Percentiles rank a stretch among this genome's conserved stretches.
These are phyloP conservation scores for Clitarchus hookeri DNA, from an alignment of 2,888 invertebrate species.

Conservation along the genomic window DNA sequence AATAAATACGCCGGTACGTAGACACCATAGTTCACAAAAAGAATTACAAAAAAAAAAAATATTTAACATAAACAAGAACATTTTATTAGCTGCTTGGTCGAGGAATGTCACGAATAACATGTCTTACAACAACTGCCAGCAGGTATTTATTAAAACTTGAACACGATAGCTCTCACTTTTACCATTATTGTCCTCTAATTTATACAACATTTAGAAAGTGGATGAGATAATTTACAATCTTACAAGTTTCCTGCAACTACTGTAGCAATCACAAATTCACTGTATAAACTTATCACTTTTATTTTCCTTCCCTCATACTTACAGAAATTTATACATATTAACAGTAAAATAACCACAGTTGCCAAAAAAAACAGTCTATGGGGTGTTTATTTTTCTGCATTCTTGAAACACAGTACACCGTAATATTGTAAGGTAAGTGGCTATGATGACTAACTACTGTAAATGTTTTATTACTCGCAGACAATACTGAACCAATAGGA, in stretches of 20 bases:
- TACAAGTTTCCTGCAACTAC: constrained; percentile 1
- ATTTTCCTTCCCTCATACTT: background rate
- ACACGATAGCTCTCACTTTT: background rate
- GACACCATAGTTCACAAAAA: no score
- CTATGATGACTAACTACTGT: background rate
- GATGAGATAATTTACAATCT: background rate
- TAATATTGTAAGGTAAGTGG: background rate
- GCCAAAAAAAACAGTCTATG: background rate
- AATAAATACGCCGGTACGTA: no score
- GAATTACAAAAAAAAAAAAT: background rate
- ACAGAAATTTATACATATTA: constrained; percentile 14
- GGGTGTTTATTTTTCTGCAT: background rate
- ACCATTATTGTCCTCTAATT: constrained; percentile 9
- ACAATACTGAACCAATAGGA: background rate
- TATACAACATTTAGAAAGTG: background rate
- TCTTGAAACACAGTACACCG: background rate
- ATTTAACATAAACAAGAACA: constrained; percentile 10
- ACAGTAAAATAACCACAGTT: background rate
- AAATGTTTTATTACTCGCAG: background rate
- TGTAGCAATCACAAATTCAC: background rate
- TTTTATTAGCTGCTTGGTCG: constrained; percentile 9
- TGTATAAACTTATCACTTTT: background rate
- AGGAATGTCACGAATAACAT: constrained; percentile 19
- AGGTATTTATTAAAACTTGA: constrained; percentile 15
- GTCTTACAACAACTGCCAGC: constrained; percentile 24